phyloP scores from a whole-genome alignment of 2,113 vertebrate genomes.

The Campylomormyrus tamandua region DNA sequence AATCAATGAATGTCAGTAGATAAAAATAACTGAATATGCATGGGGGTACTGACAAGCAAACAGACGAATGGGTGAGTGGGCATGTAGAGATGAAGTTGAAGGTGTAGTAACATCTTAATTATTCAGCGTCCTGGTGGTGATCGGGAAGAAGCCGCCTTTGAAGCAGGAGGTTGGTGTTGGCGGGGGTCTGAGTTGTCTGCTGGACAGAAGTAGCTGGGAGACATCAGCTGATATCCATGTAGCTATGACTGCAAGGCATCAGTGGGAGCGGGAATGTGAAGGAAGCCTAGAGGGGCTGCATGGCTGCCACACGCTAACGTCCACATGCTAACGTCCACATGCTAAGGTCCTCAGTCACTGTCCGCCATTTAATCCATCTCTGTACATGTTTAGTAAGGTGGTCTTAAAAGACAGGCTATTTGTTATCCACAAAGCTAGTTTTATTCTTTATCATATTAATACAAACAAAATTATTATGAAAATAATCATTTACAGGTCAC shows the following conservation, averaged over 20 bases:
- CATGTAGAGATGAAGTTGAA: not conserved
- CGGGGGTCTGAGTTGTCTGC: not conserved
- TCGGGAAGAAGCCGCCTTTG: not conserved
- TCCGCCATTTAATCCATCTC: not conserved
- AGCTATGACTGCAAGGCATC: not conserved
- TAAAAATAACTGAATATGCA: not conserved
- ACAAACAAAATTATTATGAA: not conserved
- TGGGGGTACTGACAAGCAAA: not conserved
- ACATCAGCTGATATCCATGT: not conserved
- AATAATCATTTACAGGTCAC: not conserved
- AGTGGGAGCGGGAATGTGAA: not conserved
- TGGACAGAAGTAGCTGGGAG: not conserved
- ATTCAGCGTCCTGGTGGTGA: not conserved
- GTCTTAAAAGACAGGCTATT: not conserved
- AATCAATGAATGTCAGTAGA: not conserved
- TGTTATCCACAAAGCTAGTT: not conserved
- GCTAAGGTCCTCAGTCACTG: too few species aligned
- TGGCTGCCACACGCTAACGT: too few species aligned
- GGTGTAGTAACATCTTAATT: not conserved
- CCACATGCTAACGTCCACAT: too few species aligned
- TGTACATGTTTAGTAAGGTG: not conserved
- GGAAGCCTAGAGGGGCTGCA: too few species aligned
- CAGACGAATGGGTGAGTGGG: not conserved
- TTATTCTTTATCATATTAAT: not conserved
- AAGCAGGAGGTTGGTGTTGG: not conserved